Percentiles rank a stretch among this genome's conserved stretches.
Evolutionary conservation across 1,140 invertebrate species (phyloP).

Genomic region (Drosophila santomea): DNA sequence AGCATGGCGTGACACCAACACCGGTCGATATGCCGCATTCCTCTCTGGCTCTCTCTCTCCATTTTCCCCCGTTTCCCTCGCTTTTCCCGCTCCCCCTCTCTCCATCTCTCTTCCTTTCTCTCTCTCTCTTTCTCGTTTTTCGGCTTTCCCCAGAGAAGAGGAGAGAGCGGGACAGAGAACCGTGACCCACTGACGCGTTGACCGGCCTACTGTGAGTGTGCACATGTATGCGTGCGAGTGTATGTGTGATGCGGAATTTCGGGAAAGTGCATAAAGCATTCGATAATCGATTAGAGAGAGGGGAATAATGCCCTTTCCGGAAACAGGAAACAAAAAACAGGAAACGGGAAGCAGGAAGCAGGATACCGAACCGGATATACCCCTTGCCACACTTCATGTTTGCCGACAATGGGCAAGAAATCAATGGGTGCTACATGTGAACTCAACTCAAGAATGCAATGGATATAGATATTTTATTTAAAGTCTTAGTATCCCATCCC

Average conservation of each 20-base stretch:
- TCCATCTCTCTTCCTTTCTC: background rate
- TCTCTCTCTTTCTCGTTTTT: slow-evolving; percentile 10
- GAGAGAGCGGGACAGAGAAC: slow-evolving; percentile 15
- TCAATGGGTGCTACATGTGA: background rate
- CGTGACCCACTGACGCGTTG: slow-evolving; percentile 50
- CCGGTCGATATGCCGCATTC: slow-evolving; percentile 78
- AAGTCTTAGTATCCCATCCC: too few relatives aligned
- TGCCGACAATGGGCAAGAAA: background rate
- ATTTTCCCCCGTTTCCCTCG: slow-evolving; percentile 18
- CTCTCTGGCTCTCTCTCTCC: slow-evolving; percentile 45
- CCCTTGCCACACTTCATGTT: slow-evolving; percentile 13
- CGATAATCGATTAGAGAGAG: slow-evolving; percentile 33
- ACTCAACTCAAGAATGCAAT: too few relatives aligned
- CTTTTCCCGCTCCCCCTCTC: slow-evolving; percentile 7
- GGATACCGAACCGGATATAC: slow-evolving; percentile 24
- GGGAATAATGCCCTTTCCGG: slow-evolving; percentile 6
- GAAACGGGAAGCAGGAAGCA: slow-evolving; percentile 4
- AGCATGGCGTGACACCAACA: slow-evolving; percentile 54
- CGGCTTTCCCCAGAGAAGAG: slow-evolving; percentile 3
- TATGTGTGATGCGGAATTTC: slow-evolving; percentile 16
- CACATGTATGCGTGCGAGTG: background rate
- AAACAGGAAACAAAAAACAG: background rate
- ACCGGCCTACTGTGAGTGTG: slow-evolving; percentile 28
- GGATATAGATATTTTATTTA: too few relatives aligned
- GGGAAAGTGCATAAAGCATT: slow-evolving; percentile 34